Percentiles rank a stretch among this genome's conserved stretches.
phyloP scores from a whole-genome alignment of 2,113 vertebrate species.

The Aldabrachelys gigantea region DNA sequence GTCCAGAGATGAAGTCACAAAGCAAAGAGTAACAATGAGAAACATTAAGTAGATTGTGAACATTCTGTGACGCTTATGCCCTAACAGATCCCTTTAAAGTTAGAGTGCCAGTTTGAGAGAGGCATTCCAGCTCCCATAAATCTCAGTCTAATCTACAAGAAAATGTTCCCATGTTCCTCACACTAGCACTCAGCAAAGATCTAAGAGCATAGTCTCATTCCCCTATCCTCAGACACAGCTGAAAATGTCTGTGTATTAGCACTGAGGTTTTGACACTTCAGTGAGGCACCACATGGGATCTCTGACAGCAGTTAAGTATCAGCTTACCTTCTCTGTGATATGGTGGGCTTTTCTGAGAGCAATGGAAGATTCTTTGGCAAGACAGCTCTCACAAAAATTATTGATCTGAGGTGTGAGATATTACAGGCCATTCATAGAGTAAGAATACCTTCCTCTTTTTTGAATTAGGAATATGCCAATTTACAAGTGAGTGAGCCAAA shows the following conservation, averaged over 20 bases:
- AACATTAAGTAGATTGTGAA: background rate
- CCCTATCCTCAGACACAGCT: slow-evolving; percentile 47
- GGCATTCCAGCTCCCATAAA: background rate
- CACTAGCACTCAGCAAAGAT: background rate
- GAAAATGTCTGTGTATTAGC: slow-evolving; percentile 73
- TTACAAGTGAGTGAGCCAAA: slow-evolving; percentile 89
- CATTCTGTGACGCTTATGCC: background rate
- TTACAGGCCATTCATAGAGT: background rate
- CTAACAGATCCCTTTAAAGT: background rate
- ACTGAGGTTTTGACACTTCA: background rate
- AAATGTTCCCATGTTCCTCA: background rate
- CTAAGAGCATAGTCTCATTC: slow-evolving; percentile 40
- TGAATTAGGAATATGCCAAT: slow-evolving; percentile 87
- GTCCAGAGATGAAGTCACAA: background rate
- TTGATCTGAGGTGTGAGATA: background rate
- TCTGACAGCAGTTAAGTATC: background rate
- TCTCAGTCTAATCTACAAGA: slow-evolving; percentile 44
- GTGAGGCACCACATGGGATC: background rate
- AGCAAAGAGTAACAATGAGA: background rate
- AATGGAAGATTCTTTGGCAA: background rate
- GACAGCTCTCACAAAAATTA: background rate
- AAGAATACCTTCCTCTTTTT: background rate
- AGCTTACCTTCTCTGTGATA: background rate
- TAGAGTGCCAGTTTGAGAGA: accelerated
- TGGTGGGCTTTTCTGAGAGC: background rate